Evolutionary conservation across 2,797 vertebrate genomes (phyloP), one percentile per base, ranked within the genome.

Genomic region (Chromobotia macracanthus): DNA sequence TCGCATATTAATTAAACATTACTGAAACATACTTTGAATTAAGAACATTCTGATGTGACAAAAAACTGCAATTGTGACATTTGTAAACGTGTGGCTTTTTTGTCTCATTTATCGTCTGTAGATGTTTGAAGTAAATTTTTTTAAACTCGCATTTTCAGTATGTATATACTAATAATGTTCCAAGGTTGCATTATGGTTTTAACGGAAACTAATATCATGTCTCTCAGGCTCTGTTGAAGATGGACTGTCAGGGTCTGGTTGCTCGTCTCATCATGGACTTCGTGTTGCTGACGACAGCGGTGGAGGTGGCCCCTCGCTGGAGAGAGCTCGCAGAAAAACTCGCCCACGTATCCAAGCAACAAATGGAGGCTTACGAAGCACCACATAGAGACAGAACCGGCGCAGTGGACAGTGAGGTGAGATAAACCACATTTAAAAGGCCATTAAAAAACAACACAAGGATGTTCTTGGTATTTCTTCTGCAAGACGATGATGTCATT

Each of bases 211-310:
- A 53, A 19, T 21, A n/a, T n/a, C n/a, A n/a, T n/a, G n/a, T 64
- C n/a, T 73, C 23, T 78, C 87, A 98, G 97, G 97, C 97, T 2
- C 86, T 99, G 83, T 91, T 99, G 88, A 99, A 96, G 88, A 96
- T 99, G 94, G 97, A 99, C 91, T 98, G 96, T 87, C 97, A 99
- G 88, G 97, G 97, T 61, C 90, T 99, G 85, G 97, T 98, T 2
- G 95, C 96, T 71, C 89, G 95, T 21, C 92, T 99, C 80, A 90
- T 98, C 48, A 94, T 98, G 89, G 97, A 99, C 85, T 97, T 98
- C 0, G 96, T 98, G 60, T 87, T 99, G 85, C 88, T 99, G 84
- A 99, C 97, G 84, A 97, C 97, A 0, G 97, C 97, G 0, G 97
- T 99, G 21, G 97, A 99, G 89, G 96, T 97, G 88, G 95, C 96